Evolutionary conservation across 2,113 vertebrate species (phyloP).

Genomic region (Amphiprion ocellaris): DNA sequence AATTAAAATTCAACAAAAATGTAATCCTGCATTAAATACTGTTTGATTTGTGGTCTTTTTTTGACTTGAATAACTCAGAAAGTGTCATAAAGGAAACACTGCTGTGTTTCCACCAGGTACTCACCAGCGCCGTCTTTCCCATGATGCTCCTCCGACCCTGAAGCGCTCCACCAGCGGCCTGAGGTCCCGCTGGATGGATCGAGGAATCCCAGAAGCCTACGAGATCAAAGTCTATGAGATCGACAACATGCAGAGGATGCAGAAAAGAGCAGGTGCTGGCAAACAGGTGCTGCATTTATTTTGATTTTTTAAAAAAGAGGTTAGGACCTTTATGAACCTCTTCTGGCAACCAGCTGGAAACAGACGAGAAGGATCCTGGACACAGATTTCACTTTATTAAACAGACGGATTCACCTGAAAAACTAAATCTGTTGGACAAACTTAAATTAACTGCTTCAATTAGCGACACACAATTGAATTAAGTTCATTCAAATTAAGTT

Average conservation of each 20-base stretch:
- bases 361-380: neutral
- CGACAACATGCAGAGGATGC: slow-evolving; percentile 91
- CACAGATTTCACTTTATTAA: no score
- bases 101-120: slow-evolving; percentile 79
- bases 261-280: slow-evolving; percentile 86
- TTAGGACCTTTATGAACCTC: slow-evolving; percentile 52
- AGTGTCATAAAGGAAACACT: neutral
- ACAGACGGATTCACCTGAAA: no score
- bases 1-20: neutral
- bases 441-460: no score
- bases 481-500: no score
- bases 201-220: slow-evolving; percentile 90
- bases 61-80: neutral
- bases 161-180: slow-evolving; percentile 85
- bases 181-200: slow-evolving; percentile 90
- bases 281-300: slow-evolving; percentile 86
- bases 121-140: slow-evolving; percentile 88
- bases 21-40: neutral
- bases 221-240: slow-evolving; percentile 98
- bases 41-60: neutral
- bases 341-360: neutral
- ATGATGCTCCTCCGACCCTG: slow-evolving; percentile 80
- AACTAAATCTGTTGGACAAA: no score
- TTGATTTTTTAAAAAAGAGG: slow-evolving; percentile 33
- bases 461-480: no score